phyloP scores from a whole-genome alignment of 2,113 vertebrate genomes.

The Aegypius monachus region DNA sequence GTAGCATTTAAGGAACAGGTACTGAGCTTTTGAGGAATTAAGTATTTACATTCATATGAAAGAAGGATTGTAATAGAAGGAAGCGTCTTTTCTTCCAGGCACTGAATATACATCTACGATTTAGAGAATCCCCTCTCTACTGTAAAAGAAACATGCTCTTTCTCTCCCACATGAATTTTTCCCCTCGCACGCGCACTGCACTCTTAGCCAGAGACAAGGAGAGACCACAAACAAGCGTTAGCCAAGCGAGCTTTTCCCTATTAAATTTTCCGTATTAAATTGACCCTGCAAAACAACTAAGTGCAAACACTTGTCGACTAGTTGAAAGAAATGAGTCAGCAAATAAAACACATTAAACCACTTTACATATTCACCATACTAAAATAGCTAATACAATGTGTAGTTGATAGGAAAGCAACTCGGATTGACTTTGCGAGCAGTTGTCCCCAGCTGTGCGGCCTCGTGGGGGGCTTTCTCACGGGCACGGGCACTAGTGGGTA shows the following conservation, averaged over 20 bases:
- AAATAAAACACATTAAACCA: not conserved
- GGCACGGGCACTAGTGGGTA: fast-evolving
- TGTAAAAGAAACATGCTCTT: not conserved
- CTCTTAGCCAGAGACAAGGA: not conserved
- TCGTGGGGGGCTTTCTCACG: not conserved
- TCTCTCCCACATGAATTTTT: not conserved
- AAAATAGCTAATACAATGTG: not conserved
- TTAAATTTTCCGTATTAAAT: not conserved
- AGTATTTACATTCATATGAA: not conserved
- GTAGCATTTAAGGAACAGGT: not conserved
- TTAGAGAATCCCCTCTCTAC: not conserved
- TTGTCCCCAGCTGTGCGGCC: not conserved
- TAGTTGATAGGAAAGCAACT: not conserved
- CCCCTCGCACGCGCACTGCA: not conserved
- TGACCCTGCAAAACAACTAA: not conserved
- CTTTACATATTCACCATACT: not conserved
- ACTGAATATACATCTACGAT: not conserved
- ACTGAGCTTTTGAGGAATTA: constrained; percentile 16
- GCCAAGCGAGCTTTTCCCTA: not conserved
- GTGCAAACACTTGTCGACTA: not conserved
- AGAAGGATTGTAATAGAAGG: not conserved
- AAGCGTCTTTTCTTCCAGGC: not conserved
- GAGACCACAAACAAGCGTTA: not conserved
- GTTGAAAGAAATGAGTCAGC: not conserved
- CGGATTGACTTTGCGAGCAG: not conserved